These are phyloP conservation scores for Oryzias woworae DNA, from an alignment of 2,113 vertebrate genomes.

Conservation along the genomic window DNA sequence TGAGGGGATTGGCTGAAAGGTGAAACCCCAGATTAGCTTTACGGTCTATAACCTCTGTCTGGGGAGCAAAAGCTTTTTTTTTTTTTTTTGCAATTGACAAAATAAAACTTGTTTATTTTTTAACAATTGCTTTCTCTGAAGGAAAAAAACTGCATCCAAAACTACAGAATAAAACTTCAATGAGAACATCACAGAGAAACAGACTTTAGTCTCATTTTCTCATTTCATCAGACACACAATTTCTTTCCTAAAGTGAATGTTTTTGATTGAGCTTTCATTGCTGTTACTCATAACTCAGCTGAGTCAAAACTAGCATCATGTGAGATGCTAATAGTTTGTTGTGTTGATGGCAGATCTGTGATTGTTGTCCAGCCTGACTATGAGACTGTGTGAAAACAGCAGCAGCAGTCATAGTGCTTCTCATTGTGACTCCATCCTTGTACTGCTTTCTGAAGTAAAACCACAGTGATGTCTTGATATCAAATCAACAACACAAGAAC, in stretches of 20 bases:
- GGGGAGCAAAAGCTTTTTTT: too few species aligned
- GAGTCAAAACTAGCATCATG: slow-evolving; percentile 61
- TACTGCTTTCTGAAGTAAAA: slow-evolving; percentile 38
- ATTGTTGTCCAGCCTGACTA: slow-evolving; percentile 70
- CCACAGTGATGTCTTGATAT: slow-evolving; percentile 29
- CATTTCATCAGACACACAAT: slow-evolving; percentile 10
- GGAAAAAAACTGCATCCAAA: slow-evolving; percentile 61
- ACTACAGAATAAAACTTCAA: slow-evolving; percentile 63
- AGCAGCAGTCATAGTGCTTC: slow-evolving; percentile 43
- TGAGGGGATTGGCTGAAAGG: too few species aligned
- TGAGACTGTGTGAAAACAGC: slow-evolving; percentile 39
- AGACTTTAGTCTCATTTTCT: too few species aligned
- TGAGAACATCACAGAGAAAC: too few species aligned
- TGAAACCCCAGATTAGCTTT: too few species aligned
- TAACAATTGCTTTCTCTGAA: slow-evolving; percentile 71
- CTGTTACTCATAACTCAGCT: slow-evolving; percentile 59
- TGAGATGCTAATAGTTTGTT: slow-evolving; percentile 62
- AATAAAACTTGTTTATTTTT: too few species aligned
- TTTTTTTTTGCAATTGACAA: slow-evolving; percentile 56
- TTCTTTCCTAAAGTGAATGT: slow-evolving; percentile 5
- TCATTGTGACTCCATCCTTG: slow-evolving; percentile 41
- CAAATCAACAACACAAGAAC: slow-evolving; percentile 30
- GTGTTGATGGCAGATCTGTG: slow-evolving; percentile 66
- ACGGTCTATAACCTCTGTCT: too few species aligned
- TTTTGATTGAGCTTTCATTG: background rate